phyloP scores from a whole-genome alignment of 2,888 invertebrate genomes.

The Tipula confusa region DNA sequence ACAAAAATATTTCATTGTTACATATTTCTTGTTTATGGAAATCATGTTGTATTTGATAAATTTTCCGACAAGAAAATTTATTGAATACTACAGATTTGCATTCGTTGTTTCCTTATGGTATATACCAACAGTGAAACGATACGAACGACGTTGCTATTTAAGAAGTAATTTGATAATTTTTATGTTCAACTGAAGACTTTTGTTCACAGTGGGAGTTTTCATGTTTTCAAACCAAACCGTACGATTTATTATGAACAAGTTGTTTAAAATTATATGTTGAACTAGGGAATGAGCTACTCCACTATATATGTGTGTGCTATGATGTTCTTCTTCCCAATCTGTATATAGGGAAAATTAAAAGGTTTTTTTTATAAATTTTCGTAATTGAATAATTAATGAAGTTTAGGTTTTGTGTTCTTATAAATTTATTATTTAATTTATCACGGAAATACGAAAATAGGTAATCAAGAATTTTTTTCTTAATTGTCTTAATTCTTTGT shows the following conservation, averaged over 20 bases:
- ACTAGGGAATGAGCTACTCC: neutral
- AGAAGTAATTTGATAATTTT: constrained; percentile 20
- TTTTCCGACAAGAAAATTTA: neutral
- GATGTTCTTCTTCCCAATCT: neutral
- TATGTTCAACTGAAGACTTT: neutral
- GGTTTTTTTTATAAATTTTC: neutral
- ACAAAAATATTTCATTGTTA: neutral
- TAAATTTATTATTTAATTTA: neutral
- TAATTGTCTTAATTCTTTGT: neutral
- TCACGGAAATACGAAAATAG: neutral
- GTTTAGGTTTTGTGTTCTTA: neutral
- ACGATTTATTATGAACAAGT: neutral
- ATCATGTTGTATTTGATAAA: neutral
- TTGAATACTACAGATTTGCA: neutral
- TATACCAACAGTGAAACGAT: neutral
- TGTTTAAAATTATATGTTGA: neutral
- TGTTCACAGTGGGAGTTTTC: neutral
- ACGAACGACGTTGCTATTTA: neutral
- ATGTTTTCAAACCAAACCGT: neutral
- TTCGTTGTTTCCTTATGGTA: neutral
- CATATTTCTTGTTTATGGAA: neutral
- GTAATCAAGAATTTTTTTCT: neutral
- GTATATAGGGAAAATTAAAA: neutral
- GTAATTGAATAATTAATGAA: constrained; percentile 15
- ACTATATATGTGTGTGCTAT: neutral